A percentile compares a stretch with the other conserved stretches of the same genome.
These are phyloP conservation scores for Pseudachorutes palmiensis DNA, from an alignment of 1,140 invertebrate genomes.

Conservation along the genomic window DNA sequence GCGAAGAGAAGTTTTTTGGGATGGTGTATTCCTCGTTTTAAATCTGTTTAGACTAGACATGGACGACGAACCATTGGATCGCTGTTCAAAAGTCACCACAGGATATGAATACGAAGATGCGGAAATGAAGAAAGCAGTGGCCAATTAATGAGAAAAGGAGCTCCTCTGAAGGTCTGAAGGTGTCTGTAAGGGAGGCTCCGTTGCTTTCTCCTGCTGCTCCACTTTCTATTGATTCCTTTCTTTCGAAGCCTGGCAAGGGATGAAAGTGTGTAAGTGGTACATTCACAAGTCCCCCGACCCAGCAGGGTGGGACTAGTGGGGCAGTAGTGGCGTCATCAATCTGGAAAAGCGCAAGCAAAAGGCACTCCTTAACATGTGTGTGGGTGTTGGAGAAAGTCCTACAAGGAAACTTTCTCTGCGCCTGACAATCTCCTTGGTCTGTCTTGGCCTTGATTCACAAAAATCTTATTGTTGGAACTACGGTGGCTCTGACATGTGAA, in stretches of 20 bases:
- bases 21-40: constrained; percentile 88
- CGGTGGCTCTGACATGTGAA: too few species aligned
- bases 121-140: not conserved
- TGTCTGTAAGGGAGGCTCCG: not conserved
- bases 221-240: not conserved
- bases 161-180: not conserved
- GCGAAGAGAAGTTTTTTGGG: constrained; percentile 85
- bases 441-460: too few species aligned
- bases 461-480: too few species aligned
- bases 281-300: not conserved
- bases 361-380: not conserved
- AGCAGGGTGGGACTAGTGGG: not conserved
- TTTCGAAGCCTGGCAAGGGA: not conserved
- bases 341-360: too few species aligned
- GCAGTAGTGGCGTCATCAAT: not conserved
- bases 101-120: not conserved
- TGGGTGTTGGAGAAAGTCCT: not conserved
- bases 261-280: not conserved
- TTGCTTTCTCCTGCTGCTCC: not conserved
- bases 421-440: too few species aligned
- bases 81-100: too few species aligned
- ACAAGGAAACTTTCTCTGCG: not conserved
- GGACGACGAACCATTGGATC: too few species aligned
- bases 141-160: not conserved
- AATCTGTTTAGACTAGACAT: constrained; percentile 81